Base-by-base conservation (phyloP, 1,140 invertebrate genomes). In the Drosophila watanabei region DNA sequence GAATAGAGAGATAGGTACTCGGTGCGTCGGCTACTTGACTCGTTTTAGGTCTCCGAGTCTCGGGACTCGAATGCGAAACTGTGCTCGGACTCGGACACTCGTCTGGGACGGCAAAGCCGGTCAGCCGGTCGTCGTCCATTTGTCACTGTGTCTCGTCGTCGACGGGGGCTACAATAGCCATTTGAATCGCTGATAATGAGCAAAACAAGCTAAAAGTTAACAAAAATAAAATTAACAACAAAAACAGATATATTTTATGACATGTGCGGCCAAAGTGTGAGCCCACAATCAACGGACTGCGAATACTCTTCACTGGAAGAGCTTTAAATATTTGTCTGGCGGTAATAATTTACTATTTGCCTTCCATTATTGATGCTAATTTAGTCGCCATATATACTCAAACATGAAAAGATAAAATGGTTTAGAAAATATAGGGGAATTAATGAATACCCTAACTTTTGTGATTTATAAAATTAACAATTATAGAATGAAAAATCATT, bases 141-240 rank as follows among this genome's bases (percentile, higher is more conserved):
- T 69, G 35, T 52, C 52, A 49, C 63, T 20, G n/a, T 56, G 49
- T 70, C 41, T 56, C 49, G 54, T 57, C 68, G 68, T 30, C 46
- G 37, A 48, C 41, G 11, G 68, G 16, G 45, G 37, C 72, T 41
- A 75, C 63, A 49, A 68, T 35, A 56, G 28, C 65, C 75, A 79
- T 79, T 79, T 79, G 64, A 70, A 78, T 70, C 59, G 65, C 46
- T 80, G 77, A 80, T 79, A 79, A 79, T 80, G 76, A 75, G 65
- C 60, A 73, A 79, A 80, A 49, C 77, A 65, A 80, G 51, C 71
- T 75, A 18, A 73, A 73, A 73, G 70, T 43, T 61, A 52, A 39
- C 45, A 37, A 58, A 51, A 71, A 45, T 30, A 35, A 43, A 66
- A 73, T 43, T 52, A 45, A 75, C 43, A 35, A 39, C 20, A 37